Evolutionary conservation across 2,113 vertebrate genomes (phyloP).

Genomic region (Phrynosoma platyrhinos): DNA sequence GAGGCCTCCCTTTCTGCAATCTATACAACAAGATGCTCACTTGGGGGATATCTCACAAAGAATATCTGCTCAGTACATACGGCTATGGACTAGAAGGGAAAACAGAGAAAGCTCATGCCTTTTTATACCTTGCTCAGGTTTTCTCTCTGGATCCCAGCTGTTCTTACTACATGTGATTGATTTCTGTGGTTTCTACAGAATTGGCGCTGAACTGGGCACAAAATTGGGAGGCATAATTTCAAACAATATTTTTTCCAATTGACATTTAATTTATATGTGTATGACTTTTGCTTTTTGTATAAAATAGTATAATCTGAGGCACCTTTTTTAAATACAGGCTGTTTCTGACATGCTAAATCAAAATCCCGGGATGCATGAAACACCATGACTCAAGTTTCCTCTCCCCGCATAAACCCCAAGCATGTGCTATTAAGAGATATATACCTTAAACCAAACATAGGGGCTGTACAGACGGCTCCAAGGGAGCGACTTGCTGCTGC

Average conservation of each 20-base stretch:
- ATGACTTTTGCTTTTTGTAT: too few species aligned
- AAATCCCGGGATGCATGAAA: too few species aligned
- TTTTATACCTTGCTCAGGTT: neutral
- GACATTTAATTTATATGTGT: neutral
- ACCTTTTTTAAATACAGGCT: neutral
- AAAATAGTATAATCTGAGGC: too few species aligned
- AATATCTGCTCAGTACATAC: neutral
- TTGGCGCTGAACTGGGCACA: neutral
- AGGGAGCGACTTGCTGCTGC: too few species aligned
- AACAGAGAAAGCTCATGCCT: neutral
- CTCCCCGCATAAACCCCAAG: too few species aligned
- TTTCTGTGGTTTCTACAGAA: neutral
- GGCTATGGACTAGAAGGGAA: neutral
- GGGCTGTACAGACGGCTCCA: too few species aligned
- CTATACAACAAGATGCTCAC: neutral
- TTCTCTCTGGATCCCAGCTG: neutral
- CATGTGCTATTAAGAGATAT: too few species aligned
- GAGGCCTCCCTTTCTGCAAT: neutral
- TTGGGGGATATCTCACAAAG: neutral
- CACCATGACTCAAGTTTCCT: too few species aligned
- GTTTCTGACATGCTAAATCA: neutral
- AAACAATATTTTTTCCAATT: neutral
- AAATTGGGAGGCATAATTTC: neutral
- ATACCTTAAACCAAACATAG: too few species aligned
- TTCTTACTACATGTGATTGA: neutral